Evolutionary conservation across 1,140 invertebrate species (phyloP).

Genomic region (Sycobia sp.): DNA sequence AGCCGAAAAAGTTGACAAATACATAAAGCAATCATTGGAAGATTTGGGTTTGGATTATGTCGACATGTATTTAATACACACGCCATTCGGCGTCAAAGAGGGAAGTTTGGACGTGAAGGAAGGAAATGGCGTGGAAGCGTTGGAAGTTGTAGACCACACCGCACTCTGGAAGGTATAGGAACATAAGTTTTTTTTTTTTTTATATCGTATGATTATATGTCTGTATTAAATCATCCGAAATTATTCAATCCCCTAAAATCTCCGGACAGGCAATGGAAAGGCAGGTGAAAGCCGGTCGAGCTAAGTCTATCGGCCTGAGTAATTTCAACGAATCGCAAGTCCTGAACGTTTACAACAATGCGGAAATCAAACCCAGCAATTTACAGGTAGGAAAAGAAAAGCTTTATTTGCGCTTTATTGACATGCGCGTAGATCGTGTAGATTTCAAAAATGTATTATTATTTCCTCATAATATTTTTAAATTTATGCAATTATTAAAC

Average conservation of each 20-base stretch:
- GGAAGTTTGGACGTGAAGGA: conserved; percentile 58
- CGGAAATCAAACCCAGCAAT: conserved; percentile 72
- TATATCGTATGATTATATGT: background rate
- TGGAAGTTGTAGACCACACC: conserved; percentile 73
- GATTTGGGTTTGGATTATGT: conserved; percentile 69
- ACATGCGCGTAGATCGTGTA: too few species aligned
- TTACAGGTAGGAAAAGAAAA: conserved; percentile 68
- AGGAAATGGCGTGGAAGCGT: conserved; percentile 66
- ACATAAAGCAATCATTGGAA: conserved; percentile 66
- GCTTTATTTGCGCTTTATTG: too few species aligned
- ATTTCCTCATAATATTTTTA: too few species aligned
- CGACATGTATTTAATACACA: conserved; percentile 74
- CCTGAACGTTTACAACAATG: conserved; percentile 66
- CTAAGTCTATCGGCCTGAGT: conserved; percentile 76
- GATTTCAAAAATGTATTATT: too few species aligned
- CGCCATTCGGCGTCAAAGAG: conserved; percentile 69
- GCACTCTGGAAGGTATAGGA: conserved; percentile 69
- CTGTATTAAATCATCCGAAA: background rate
- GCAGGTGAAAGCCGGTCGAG: conserved; percentile 68
- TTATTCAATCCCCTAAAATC: background rate
- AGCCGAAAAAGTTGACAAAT: conserved; percentile 65
- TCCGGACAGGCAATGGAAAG: conserved; percentile 72
- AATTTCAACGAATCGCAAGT: conserved; percentile 80
- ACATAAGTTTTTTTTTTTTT: too few species aligned
- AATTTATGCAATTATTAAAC: too few species aligned